Evolutionary conservation across 1,140 invertebrate genomes (phyloP).

Genomic region (Scaptomyza pallida): DNA sequence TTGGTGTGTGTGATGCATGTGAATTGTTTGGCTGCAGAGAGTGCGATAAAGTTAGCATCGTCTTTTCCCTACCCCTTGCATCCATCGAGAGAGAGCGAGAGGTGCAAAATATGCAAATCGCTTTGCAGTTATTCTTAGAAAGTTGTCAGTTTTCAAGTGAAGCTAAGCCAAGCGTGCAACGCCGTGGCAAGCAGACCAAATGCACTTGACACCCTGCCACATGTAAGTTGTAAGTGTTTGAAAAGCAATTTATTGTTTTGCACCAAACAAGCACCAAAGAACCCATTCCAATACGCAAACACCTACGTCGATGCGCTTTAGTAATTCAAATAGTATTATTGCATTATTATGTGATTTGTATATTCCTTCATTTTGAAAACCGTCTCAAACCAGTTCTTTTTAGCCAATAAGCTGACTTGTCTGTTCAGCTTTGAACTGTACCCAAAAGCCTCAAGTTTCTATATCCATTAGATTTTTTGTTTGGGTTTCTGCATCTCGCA

Average conservation of each 20-base stretch:
- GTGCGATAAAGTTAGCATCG: constrained; percentile 66
- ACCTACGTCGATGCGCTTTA: background rate
- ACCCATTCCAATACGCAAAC: background rate
- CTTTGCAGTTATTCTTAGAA: constrained; percentile 80
- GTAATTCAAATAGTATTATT: background rate
- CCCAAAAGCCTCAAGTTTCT: constrained; percentile 5
- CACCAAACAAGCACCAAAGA: constrained; percentile 17
- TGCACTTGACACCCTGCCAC: constrained; percentile 41
- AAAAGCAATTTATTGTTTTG: constrained; percentile 80
- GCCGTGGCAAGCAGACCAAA: constrained; percentile 32
- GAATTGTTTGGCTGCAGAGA: constrained; percentile 57
- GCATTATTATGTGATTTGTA: background rate
- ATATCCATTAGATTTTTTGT: background rate
- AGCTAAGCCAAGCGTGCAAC: constrained; percentile 57
- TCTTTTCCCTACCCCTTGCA: background rate
- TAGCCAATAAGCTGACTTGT: constrained; percentile 14
- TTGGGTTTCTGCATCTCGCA: constrained; percentile 25
- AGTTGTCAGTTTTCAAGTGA: constrained; percentile 71
- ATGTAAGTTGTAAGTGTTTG: constrained; percentile 74
- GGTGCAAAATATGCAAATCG: constrained; percentile 77
- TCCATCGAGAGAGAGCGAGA: background rate
- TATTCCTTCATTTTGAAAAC: background rate
- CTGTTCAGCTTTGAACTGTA: constrained; percentile 15
- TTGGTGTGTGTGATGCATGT: constrained; percentile 36
- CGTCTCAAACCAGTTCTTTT: background rate